Percentiles rank a stretch among this genome's conserved stretches.
These are phyloP conservation scores for Dipus sagitta DNA, from an alignment of 2,797 vertebrate genomes.

Conservation along the genomic window DNA sequence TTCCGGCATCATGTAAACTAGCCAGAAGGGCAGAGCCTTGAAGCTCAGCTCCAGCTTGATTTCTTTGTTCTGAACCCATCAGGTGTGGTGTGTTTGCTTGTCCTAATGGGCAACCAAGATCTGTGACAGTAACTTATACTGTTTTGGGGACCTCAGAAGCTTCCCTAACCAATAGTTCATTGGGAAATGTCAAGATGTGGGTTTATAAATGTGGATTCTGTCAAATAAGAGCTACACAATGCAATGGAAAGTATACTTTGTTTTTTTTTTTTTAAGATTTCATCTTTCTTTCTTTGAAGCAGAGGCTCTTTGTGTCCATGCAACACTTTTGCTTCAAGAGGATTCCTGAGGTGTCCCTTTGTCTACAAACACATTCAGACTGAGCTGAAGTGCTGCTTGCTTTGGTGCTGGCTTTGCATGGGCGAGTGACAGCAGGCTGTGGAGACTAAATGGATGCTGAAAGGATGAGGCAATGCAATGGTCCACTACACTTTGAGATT, in stretches of 20 bases:
- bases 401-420: not conserved
- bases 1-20: too few species aligned
- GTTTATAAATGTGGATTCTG: slow-evolving; percentile 42
- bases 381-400: not conserved
- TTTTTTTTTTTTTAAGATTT: too few species aligned
- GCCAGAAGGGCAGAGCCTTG: too few species aligned
- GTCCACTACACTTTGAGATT: not conserved
- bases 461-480: not conserved
- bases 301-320: not conserved
- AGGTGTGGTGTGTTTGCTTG: too few species aligned
- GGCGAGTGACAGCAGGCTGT: not conserved
- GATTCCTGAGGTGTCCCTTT: slow-evolving; percentile 38
- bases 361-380: not conserved
- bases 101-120: too few species aligned
- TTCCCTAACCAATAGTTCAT: not conserved
- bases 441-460: not conserved
- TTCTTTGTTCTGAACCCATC: too few species aligned
- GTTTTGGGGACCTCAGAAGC: too few species aligned
- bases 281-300: not conserved
- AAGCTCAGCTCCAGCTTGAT: too few species aligned
- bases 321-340: not conserved
- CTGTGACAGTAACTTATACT: too few species aligned
- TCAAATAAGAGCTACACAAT: not conserved
- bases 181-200: not conserved
- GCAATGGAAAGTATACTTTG: not conserved